Conservation (phyloP, 2,113 vertebrate species). For the Paraplagusia blochii region DNA sequence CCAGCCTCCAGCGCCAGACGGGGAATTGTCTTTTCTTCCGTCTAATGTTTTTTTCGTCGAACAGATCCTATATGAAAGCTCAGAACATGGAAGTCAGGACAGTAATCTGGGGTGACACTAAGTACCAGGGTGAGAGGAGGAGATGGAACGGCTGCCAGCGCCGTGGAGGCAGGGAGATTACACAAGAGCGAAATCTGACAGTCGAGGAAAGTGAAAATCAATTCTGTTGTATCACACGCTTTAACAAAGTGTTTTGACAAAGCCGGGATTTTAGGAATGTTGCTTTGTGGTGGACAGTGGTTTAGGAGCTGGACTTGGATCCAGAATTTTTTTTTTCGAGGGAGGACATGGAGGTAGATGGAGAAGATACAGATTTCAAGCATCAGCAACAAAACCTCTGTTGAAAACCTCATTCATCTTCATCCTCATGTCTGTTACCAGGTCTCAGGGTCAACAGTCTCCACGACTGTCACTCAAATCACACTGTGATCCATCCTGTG, state of each 20-base stretch:
- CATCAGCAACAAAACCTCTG: no score
- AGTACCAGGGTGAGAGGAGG: constrained; percentile 10
- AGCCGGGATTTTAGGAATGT: background rate
- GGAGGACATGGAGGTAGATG: no score
- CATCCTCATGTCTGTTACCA: no score
- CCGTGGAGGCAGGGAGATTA: background rate
- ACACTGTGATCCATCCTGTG: no score
- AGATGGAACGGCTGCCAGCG: background rate
- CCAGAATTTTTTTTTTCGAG: background rate
- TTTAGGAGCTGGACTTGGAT: no score
- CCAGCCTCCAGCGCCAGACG: constrained; percentile 18
- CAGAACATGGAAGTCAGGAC: constrained; percentile 5
- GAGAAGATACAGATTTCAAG: no score
- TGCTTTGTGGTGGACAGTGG: no score
- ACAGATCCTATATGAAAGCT: no score
- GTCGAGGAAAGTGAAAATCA: constrained; percentile 10
- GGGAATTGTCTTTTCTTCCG: constrained; percentile 11
- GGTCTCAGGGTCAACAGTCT: no score
- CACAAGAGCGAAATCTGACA: background rate
- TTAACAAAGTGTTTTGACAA: background rate
- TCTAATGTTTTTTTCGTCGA: background rate
- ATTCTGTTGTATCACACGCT: background rate
- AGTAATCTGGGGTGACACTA: constrained; percentile 12
- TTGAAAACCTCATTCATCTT: no score
- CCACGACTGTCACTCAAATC: no score